Percentiles rank a stretch among this genome's conserved stretches.
Evolutionary conservation across 2,888 invertebrate genomes (phyloP).

Genomic region (Philereme vetulata): DNA sequence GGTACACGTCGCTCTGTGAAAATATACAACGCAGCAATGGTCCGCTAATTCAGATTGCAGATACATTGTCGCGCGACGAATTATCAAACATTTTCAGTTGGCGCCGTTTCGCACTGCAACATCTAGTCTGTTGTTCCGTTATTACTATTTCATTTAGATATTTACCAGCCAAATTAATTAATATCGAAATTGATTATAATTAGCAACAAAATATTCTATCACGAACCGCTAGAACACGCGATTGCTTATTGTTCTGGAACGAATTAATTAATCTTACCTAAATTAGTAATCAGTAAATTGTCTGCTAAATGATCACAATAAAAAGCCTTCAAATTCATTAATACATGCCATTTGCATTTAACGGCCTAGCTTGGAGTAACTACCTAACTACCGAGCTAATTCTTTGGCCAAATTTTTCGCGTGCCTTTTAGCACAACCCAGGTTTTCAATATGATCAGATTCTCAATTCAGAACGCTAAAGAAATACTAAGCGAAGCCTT

Average conservation of each 20-base stretch:
- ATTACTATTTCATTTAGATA: constrained; percentile 10
- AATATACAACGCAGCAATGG: not conserved
- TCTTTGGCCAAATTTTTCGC: too few species aligned
- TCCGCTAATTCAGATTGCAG: not conserved
- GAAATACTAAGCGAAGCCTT: constrained; percentile 1
- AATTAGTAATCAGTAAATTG: constrained; percentile 18
- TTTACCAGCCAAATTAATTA: constrained; percentile 19
- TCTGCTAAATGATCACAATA: constrained; percentile 8
- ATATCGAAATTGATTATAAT: constrained; percentile 18
- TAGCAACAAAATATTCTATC: constrained; percentile 21
- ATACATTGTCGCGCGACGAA: not conserved
- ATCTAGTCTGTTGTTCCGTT: constrained; percentile 9
- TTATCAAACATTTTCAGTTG: not conserved
- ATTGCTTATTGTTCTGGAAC: constrained; percentile 22
- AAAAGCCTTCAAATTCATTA: constrained; percentile 6
- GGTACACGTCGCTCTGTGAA: not conserved
- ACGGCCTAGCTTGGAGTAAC: too few species aligned
- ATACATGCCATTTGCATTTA: not conserved
- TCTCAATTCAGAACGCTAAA: not conserved
- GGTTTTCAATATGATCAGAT: too few species aligned
- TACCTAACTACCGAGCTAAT: too few species aligned
- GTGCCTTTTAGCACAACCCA: too few species aligned
- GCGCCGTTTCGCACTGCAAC: not conserved
- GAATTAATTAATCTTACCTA: constrained; percentile 16
- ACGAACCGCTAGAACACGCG: constrained; percentile 14